These are phyloP conservation scores for Todus mexicanus DNA, from an alignment of 2,797 vertebrate genomes.

Conservation along the genomic window DNA sequence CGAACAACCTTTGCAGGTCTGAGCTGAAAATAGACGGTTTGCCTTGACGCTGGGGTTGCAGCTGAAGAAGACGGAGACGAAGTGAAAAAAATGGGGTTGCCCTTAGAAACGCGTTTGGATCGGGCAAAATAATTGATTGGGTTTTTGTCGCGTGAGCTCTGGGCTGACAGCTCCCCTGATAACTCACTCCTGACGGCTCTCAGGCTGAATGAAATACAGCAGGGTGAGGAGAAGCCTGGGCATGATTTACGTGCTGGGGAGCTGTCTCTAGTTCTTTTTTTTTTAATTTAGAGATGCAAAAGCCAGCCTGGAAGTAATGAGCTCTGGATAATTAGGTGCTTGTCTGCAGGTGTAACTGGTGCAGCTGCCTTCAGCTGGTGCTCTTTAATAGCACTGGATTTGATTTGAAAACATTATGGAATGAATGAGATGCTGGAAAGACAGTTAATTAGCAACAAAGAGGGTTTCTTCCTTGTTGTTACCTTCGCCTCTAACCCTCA, in stretches of 20 bases:
- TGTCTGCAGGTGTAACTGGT: constrained; percentile 37
- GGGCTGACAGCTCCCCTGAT: too few species aligned
- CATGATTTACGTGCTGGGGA: neutral
- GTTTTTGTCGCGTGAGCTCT: neutral
- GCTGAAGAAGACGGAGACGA: neutral
- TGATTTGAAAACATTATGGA: neutral
- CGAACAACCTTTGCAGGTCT: neutral
- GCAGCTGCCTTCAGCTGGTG: neutral
- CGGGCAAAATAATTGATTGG: neutral
- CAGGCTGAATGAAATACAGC: neutral
- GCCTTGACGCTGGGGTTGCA: neutral
- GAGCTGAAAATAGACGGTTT: neutral
- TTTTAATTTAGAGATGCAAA: constrained; percentile 32
- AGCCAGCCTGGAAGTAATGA: constrained; percentile 21
- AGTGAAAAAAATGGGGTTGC: neutral
- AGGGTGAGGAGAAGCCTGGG: neutral
- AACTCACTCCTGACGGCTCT: neutral
- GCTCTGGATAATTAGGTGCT: constrained; percentile 38
- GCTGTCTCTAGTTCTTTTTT: neutral
- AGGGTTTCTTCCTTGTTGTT: neutral
- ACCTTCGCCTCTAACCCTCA: neutral
- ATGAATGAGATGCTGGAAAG: neutral
- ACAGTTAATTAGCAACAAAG: neutral
- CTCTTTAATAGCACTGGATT: neutral
- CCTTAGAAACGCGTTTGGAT: neutral